These are phyloP conservation scores for Nothobranchius kuhntae DNA, from an alignment of 2,113 vertebrate genomes.

Conservation along the genomic window DNA sequence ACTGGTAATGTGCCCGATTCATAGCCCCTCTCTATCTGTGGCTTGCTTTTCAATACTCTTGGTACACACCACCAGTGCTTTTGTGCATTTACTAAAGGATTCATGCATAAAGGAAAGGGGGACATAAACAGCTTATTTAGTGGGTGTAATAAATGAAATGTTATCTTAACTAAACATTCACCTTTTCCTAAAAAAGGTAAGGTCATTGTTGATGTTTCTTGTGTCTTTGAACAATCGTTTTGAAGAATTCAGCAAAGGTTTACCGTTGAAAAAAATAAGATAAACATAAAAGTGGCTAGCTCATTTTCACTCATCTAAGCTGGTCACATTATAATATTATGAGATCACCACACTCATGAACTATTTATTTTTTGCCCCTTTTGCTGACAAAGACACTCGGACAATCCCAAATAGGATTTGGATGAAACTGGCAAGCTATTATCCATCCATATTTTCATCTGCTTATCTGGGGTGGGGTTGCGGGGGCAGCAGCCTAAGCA, in stretches of 20 bases:
- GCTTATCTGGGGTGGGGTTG: no score
- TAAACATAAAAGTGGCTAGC: constrained; percentile 31
- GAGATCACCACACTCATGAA: neutral
- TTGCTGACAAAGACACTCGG: neutral
- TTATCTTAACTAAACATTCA: constrained; percentile 75
- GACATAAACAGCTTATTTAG: constrained; percentile 15
- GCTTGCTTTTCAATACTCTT: constrained; percentile 44
- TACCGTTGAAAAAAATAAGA: constrained; percentile 52
- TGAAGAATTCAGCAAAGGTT: constrained; percentile 46
- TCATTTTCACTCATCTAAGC: no score
- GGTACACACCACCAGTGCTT: constrained; percentile 28
- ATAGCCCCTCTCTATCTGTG: constrained; percentile 16
- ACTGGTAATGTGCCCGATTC: constrained; percentile 31
- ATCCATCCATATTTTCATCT: no score
- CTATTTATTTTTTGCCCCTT: neutral
- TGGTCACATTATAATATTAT: no score
- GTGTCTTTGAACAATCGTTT: constrained; percentile 62
- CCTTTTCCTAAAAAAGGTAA: constrained; percentile 53
- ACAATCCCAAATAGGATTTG: constrained; percentile 26
- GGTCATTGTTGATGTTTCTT: constrained; percentile 43
- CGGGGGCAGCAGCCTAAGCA: no score
- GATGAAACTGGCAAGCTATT: no score
- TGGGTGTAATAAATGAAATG: constrained; percentile 52
- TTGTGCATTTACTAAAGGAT: constrained; percentile 55
- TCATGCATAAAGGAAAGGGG: constrained; percentile 16